A percentile compares a stretch with the other conserved stretches of the same genome.
These are phyloP conservation scores for Maccullochella peelii DNA, from an alignment of 2,113 vertebrate genomes.

Conservation along the genomic window DNA sequence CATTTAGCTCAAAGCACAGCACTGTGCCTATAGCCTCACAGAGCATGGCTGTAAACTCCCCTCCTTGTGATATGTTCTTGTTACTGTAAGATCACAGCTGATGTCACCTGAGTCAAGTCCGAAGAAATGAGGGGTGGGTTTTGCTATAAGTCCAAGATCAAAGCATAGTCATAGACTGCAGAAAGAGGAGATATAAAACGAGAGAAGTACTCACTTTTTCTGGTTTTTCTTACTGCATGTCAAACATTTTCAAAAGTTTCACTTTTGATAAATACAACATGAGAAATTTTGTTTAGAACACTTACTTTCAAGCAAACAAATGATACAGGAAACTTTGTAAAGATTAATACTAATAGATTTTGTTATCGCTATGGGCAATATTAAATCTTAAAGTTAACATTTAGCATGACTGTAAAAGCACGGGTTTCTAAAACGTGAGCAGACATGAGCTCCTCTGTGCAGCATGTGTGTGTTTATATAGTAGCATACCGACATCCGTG, in stretches of 20 bases:
- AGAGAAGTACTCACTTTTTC: neutral
- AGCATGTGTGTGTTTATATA: constrained; percentile 33
- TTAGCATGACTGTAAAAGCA: neutral
- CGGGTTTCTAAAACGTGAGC: neutral
- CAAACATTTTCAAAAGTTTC: too few species aligned
- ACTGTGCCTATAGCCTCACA: too few species aligned
- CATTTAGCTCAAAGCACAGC: too few species aligned
- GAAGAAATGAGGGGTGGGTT: neutral
- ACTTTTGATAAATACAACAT: neutral
- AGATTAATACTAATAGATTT: neutral
- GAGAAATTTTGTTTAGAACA: neutral
- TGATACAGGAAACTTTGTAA: neutral
- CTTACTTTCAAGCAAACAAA: neutral
- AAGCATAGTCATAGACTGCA: neutral
- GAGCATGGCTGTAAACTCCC: neutral
- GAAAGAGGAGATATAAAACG: neutral
- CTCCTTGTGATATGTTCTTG: too few species aligned
- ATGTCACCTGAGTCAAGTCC: neutral
- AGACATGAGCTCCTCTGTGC: neutral
- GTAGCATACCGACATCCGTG: constrained; percentile 20
- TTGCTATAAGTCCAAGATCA: neutral
- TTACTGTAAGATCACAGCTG: neutral
- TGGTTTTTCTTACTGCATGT: too few species aligned
- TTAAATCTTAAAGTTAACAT: neutral
- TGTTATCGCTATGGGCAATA: neutral